Base-by-base conservation (phyloP, 1,140 invertebrate species). In the Schlechtendalia chinensis region DNA sequence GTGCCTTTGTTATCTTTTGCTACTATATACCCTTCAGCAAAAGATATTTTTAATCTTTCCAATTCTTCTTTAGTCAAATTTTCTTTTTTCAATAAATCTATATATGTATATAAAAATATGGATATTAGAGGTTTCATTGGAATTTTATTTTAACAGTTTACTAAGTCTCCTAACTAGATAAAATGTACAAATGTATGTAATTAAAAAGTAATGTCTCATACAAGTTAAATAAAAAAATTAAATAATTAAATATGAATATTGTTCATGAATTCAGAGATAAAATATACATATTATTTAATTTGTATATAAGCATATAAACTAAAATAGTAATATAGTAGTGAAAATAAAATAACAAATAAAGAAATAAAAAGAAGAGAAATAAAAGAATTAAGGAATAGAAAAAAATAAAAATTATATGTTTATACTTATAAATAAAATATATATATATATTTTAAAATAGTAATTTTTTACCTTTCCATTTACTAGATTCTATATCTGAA, bases 11-110 rank as follows among this genome's bases (percentile, higher is more conserved):
- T 87, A 65, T 85, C 85, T 79, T 87, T 87, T 83, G 91, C 93
- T 63, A 93, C 90, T 67, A 93, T 84, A 86, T 96, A 96, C 11
- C 95, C 95, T 87, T 97, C 95, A 67, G 94, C 94, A 87, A 96
- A 97, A 0, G 94, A 94, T 82, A 94, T 88, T 87, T 94, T 95
- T 19, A 95, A 86, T 83, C 90, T 90, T 83, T 93, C 89, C 82
- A 91, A 89, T 83, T 94, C 83, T 69, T 84, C 81, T 77, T 77
- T 71, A 45, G 50, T 19, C 22, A 67, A 12, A 56, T 81, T 81
- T 29, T 65, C 61, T 19, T 53, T 32, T 6, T 77, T 77, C 8
- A 81, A 50, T 29, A 65, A 54, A 4, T 59, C 72, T 75, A 58
- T 17, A 58, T 56, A 22, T 56, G 58, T 17, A 75, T 58, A 24